Conservation (phyloP, 92 coral and sea anemone genomes). For the Epizoanthus scotinus region DNA sequence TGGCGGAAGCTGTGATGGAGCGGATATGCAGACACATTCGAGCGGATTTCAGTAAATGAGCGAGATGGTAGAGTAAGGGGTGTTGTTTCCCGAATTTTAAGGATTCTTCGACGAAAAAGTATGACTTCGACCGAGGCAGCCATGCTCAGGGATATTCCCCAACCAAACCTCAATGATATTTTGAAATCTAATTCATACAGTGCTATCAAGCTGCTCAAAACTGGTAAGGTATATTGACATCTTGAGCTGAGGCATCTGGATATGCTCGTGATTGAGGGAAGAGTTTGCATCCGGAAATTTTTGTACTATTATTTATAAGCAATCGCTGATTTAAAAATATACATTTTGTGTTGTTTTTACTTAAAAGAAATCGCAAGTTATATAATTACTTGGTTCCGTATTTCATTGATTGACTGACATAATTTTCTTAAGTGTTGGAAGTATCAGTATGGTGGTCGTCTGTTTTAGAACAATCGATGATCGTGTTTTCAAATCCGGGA, state of each 20-base stretch:
- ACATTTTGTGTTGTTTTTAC: no score
- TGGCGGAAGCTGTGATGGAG: constrained; percentile 31
- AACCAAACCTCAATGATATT: constrained; percentile 79
- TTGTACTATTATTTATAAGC: no score
- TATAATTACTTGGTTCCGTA: no score
- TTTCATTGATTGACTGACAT: no score
- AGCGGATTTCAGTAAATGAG: constrained; percentile 28
- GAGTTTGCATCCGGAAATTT: no score
- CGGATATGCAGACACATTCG: constrained; percentile 53
- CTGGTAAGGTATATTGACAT: constrained; percentile 60
- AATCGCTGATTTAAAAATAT: neutral
- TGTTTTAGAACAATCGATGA: no score
- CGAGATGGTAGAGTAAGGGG: constrained; percentile 4
- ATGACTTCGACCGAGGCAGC: constrained; percentile 52
- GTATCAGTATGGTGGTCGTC: no score
- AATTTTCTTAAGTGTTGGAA: no score
- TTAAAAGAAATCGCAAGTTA: no score
- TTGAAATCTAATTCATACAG: constrained; percentile 75
- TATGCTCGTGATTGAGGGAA: no score
- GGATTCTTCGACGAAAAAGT: neutral
- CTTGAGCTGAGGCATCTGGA: neutral
- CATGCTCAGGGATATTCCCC: constrained; percentile 74
- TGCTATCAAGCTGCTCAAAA: constrained; percentile 81
- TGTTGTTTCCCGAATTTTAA: constrained; percentile 16
- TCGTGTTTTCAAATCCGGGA: no score